These are phyloP conservation scores for Sebastes vulpes DNA, from an alignment of 2,797 vertebrate genomes.

Conservation along the genomic window DNA sequence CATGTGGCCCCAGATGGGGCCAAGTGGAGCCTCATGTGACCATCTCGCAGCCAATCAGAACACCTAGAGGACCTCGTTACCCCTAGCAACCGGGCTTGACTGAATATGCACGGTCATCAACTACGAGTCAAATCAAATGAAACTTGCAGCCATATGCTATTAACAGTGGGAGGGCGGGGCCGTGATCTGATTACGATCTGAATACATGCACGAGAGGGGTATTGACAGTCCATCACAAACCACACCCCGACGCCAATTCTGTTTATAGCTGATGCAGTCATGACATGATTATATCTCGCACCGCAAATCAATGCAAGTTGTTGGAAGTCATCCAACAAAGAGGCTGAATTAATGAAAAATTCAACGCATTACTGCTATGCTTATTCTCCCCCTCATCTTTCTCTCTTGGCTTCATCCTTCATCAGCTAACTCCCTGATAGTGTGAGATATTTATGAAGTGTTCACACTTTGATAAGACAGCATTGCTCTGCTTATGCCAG, in stretches of 20 bases:
- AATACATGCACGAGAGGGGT: constrained; percentile 25
- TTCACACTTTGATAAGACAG: constrained; percentile 60
- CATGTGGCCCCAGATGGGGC: constrained; percentile 57
- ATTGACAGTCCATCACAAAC: constrained; percentile 47
- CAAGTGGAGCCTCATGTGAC: constrained; percentile 36
- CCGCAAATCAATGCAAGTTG: constrained; percentile 46
- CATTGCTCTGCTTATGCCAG: constrained; percentile 51
- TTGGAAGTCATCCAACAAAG: constrained; percentile 46
- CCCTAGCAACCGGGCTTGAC: constrained; percentile 38
- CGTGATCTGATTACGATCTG: constrained; percentile 56
- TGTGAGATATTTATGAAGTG: constrained; percentile 59
- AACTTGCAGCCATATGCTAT: constrained; percentile 50
- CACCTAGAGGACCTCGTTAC: constrained; percentile 12
- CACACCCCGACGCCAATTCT: constrained; percentile 32
- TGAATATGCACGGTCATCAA: constrained; percentile 61
- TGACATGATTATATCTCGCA: constrained; percentile 25
- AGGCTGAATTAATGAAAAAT: constrained; percentile 39
- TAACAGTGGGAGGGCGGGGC: constrained; percentile 34
- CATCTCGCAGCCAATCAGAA: constrained; percentile 35
- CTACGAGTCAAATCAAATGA: constrained; percentile 46
- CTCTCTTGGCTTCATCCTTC: not conserved
- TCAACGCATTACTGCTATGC: constrained; percentile 12
- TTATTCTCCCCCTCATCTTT: constrained; percentile 1
- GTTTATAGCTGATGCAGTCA: constrained; percentile 30
- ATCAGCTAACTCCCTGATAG: constrained; percentile 21